Evolutionary conservation across 2,797 vertebrate genomes (phyloP).

Genomic region (Myripristis murdjan): DNA sequence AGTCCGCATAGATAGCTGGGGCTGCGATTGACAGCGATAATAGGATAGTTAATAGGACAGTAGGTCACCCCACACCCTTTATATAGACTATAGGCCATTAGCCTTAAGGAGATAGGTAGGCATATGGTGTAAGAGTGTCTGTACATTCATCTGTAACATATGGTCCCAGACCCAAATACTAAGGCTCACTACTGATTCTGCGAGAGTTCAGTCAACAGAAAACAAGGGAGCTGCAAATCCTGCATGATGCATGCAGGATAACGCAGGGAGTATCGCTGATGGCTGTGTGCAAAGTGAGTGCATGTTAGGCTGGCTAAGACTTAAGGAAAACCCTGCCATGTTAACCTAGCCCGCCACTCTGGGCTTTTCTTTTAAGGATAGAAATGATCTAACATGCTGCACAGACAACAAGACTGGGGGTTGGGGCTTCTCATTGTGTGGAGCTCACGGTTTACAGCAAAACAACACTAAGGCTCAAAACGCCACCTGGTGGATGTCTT

Average conservation of each 20-base stretch:
- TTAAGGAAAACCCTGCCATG: background rate
- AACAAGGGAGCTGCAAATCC: conserved; percentile 16
- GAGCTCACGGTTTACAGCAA: conserved; percentile 44
- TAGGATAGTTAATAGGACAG: background rate
- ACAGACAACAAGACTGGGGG: conserved; percentile 15
- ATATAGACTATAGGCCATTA: background rate
- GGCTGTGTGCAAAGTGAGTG: fast-evolving
- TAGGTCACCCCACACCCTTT: background rate
- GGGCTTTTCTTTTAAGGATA: background rate
- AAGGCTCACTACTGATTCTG: background rate
- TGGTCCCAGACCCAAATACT: background rate
- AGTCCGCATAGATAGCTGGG: background rate
- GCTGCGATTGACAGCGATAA: too few relatives aligned
- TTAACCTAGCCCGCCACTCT: background rate
- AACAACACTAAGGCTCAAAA: conserved; percentile 58
- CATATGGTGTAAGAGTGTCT: background rate
- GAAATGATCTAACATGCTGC: background rate
- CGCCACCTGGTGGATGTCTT: conserved; percentile 62
- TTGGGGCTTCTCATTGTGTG: conserved; percentile 55
- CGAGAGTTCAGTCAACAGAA: conserved; percentile 27
- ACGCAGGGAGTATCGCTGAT: background rate
- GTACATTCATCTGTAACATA: background rate
- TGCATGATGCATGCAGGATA: conserved; percentile 21
- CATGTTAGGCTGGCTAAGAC: background rate
- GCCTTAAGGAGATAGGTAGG: background rate